phyloP scores from a whole-genome alignment of 1,140 invertebrate genomes.

The Tetragnatha versicolor region DNA sequence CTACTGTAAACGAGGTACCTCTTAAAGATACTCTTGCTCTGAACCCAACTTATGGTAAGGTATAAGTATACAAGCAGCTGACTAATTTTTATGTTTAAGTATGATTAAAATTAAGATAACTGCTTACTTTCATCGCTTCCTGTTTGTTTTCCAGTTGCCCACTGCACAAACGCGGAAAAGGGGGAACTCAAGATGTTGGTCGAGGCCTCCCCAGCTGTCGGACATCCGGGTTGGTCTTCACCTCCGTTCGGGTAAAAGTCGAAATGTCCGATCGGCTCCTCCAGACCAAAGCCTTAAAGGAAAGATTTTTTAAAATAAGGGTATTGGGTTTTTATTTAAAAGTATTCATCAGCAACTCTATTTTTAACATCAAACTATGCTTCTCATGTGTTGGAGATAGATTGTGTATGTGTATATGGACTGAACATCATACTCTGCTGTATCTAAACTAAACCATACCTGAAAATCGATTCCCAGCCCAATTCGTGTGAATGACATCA shows the following conservation, averaged over 20 bases:
- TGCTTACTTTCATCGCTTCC: background rate
- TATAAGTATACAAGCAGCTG: background rate
- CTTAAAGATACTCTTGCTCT: background rate
- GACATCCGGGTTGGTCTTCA: slow-evolving; percentile 59
- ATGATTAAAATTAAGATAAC: background rate
- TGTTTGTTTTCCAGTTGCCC: background rate
- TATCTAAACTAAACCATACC: too few species aligned
- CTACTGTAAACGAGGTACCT: too few species aligned
- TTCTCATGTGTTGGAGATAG: too few species aligned
- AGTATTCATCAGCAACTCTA: too few species aligned
- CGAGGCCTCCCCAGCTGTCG: background rate
- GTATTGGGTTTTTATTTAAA: too few species aligned
- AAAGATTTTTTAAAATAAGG: too few species aligned
- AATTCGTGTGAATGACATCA: slow-evolving; percentile 73
- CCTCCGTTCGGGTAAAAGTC: slow-evolving; percentile 59
- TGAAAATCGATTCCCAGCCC: too few species aligned
- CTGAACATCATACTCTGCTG: too few species aligned
- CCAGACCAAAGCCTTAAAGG: slow-evolving; percentile 43
- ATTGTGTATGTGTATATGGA: too few species aligned
- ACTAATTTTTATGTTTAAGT: background rate
- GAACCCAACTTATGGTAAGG: background rate
- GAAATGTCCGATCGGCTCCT: slow-evolving; percentile 40
- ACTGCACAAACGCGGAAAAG: background rate
- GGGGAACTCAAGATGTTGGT: background rate
- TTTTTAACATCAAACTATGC: too few species aligned